Base-by-base conservation (phyloP, 2,797 vertebrate species). In the Eulemur mongoz region DNA sequence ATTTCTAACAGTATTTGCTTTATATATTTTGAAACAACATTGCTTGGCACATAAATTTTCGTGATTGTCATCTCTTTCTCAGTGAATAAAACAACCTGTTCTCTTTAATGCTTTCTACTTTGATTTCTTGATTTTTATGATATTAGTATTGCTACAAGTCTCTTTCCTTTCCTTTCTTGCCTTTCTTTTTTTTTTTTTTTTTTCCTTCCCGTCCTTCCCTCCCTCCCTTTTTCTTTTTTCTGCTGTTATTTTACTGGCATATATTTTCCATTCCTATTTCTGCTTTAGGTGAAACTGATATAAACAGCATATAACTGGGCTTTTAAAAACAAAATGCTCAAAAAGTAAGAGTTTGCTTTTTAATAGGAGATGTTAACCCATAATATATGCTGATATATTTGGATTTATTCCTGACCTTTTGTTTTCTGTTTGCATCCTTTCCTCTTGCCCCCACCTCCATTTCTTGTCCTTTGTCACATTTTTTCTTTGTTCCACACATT, bases 271-370 rank as follows among this genome's bases (percentile, higher is more conserved):
- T 73, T 92, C 40, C n/a, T 95, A 40, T 88, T 90, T 89, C 59
- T 82, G 54, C 35, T 83, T 87, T 92, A 94, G n/a, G 30, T 79
- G 61, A 89, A 83, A 92, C 40, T 63, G 40, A 52, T 43, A 76
- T 50, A 67, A 89, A 82, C 50, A 91, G 23, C 38, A 85, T 78
- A 63, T 52, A 89, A 80, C 14, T 85, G 50, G 15, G 59, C 45
- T 95, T 95, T 50, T 92, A 25, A 82, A 91, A 96, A 65, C 30
- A 25, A 92, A 94, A 94, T 84, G 78, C 78, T 81, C 45, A 96
- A 93, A 91, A 57, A 92, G 61, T 32, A 63, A 48, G 76, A 92
- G 27, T 86, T 95, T 83, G 43, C 5, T 86, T 89, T 93, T 95
- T 72, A 57, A 27, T 59, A 70, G 63, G 54, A 65, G 43, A 38